These are phyloP conservation scores for Spermophilus dauricus DNA, from an alignment of 2,113 vertebrate species.

Conservation along the genomic window DNA sequence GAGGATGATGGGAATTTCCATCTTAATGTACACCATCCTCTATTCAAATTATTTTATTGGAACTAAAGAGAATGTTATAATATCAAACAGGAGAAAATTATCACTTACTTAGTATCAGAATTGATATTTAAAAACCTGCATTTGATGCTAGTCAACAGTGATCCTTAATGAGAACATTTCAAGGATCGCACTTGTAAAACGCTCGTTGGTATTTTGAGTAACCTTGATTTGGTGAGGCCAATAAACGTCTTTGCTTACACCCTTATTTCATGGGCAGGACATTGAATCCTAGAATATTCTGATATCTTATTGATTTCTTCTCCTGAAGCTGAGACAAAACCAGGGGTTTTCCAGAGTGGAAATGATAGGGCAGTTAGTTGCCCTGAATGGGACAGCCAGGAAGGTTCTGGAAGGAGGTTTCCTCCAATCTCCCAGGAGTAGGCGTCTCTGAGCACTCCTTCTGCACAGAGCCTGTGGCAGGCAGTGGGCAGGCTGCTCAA, in stretches of 20 bases:
- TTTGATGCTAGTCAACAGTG: no score
- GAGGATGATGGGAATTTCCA: no score
- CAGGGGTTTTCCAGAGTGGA: slow-evolving; percentile 21
- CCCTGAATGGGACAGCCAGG: background rate
- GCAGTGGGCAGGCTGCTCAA: background rate
- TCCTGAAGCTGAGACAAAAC: background rate
- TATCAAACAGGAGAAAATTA: no score
- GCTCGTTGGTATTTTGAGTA: background rate
- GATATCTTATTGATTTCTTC: background rate
- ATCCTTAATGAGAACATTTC: background rate
- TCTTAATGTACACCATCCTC: no score
- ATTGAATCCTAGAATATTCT: background rate
- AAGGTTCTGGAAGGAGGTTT: background rate
- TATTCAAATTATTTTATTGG: no score
- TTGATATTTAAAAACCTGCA: no score
- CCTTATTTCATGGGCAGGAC: background rate
- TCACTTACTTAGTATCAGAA: no score
- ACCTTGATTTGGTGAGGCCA: slow-evolving; percentile 23
- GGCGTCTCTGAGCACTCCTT: background rate
- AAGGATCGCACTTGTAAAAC: slow-evolving; percentile 22
- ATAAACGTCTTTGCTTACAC: background rate
- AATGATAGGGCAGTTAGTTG: background rate
- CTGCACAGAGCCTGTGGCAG: background rate
- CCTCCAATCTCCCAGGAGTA: background rate
- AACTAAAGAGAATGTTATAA: no score